These are phyloP conservation scores for Notolabrus celidotus DNA, from an alignment of 2,797 vertebrate species.

Conservation along the genomic window DNA sequence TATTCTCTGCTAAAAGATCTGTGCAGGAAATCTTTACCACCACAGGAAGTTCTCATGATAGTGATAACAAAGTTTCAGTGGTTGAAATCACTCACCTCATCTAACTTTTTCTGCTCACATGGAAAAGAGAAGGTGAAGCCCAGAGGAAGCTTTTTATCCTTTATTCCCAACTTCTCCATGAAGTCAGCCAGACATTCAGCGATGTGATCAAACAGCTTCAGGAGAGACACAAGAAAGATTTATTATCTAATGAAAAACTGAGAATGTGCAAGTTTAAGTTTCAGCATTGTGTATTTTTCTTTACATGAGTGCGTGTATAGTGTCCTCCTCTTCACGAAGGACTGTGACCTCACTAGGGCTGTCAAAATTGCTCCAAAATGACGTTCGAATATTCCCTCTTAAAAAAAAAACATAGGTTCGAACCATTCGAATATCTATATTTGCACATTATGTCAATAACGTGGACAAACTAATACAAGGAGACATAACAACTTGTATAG, in stretches of 20 bases:
- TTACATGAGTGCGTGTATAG: neutral
- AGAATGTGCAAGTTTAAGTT: neutral
- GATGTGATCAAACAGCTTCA: constrained; percentile 96
- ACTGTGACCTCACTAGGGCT: no score
- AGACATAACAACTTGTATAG: no score
- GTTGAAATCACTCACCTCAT: constrained; percentile 87
- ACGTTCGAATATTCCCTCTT: no score
- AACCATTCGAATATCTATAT: no score
- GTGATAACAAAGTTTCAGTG: neutral
- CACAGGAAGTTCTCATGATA: neutral
- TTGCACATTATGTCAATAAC: no score
- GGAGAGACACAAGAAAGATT: constrained; percentile 15
- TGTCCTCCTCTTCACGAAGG: neutral
- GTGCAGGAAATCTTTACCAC: neutral
- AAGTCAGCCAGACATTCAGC: constrained; percentile 93
- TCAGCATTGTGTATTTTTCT: neutral
- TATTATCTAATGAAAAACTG: constrained; percentile 10
- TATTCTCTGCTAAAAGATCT: neutral
- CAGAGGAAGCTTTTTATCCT: constrained; percentile 93
- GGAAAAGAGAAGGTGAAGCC: constrained; percentile 99
- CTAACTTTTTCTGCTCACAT: constrained; percentile 93
- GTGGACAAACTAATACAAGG: no score
- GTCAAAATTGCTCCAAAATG: no score
- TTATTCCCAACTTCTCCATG: constrained; percentile 93
- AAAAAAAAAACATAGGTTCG: no score